Base-by-base conservation (phyloP, 2,113 vertebrate genomes). In the Phyllopteryx taeniolatus region DNA sequence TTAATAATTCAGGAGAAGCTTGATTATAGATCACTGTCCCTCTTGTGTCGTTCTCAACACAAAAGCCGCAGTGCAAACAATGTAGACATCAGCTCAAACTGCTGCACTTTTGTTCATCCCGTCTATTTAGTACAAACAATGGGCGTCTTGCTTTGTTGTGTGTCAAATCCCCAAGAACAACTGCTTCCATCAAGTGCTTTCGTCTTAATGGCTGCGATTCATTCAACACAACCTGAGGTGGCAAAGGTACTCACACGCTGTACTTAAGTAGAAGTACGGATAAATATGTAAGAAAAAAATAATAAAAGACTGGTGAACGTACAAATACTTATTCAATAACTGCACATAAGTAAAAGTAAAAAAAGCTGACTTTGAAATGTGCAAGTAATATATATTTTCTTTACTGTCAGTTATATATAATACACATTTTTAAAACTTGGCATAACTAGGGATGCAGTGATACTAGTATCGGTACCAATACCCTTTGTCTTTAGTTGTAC, bases 1-100 rank as follows among this genome's bases (percentile, higher is more conserved):
- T 89, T 89, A 67, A 85, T 76, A 78, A 86, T 71, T 33, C 31
- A 80, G 81, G 46, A 77, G 77, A 78, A 17, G 70, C 76, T 73
- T 77, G 75, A 85, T 82, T 83, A 77, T 80, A 75, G 78, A 79
- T 72, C 77, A 61, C 80, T 53, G 75, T 81, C 76, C 75, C 70
- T 68, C 33, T 79, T 10, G 53, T 56, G 20, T n/a, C 20, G 6
- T n/a, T 79, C 56, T 31, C 68, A 27, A 79, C 80, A 89, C 86
- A 87, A 85, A 82, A 79, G 70, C 76, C 70, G 54, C 67, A 62
- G 39, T 33, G 49, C 63, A 56, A 78, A 87, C 79, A 86, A 85
- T 79, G 72, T 69, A 53, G 76, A 82, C 77, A 76, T 80, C 76
- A 75, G 72, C 54, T 4, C 81, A 77, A 77, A 79, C 59, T 75